Base-by-base conservation (phyloP, 2,797 vertebrate species). In the Yasuhikotakia modesta region DNA sequence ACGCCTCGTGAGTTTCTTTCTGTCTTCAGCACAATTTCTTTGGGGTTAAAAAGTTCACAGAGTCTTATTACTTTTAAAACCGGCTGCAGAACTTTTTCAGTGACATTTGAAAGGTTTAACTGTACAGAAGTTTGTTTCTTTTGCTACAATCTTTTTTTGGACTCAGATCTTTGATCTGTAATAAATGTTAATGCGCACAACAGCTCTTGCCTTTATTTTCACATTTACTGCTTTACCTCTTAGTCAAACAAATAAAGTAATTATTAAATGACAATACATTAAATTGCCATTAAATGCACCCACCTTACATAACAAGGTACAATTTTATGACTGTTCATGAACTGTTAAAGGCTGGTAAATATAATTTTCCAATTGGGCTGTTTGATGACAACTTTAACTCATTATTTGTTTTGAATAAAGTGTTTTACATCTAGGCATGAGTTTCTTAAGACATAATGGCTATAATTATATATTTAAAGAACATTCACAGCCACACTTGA, bases 131-230 rank as follows among this genome's bases (percentile, higher is more conserved):
- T 86, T 81, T 60, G 87, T 88, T 89, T 91, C 91, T 91, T 93
- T 91, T 88, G 88, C 89, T 84, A 90, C 90, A 85, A 87, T 92
- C 91, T 95, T 93, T 79, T 35, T 94, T 96, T 92, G 93, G 94
- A 86, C 93, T n/a, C 93, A 93, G 94, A 91, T 94, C 88, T 95
- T 95, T 94, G 92, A 95, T 95, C 89, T 94, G 94, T 91, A 98
- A 98, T 98, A 98, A 97, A 97, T 84, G 93, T 92, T 93, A 90
- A 96, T 94, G 93, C 93, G 93, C 91, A 93, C 91, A 78, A 90
- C 63, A 84, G 70, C 70, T 65, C 60, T 80, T 78, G 70, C 69
- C 70, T 24, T 80, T 70, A 43, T 30, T 78, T 80, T 81, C 76
- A 81, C 50, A 60, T 50, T 35, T 8, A 48, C 60, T 27, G 13